A percentile compares a stretch with the other conserved stretches of the same genome.
Conservation (phyloP, 2,888 invertebrate species). For the Toxonevra muliebris region DNA sequence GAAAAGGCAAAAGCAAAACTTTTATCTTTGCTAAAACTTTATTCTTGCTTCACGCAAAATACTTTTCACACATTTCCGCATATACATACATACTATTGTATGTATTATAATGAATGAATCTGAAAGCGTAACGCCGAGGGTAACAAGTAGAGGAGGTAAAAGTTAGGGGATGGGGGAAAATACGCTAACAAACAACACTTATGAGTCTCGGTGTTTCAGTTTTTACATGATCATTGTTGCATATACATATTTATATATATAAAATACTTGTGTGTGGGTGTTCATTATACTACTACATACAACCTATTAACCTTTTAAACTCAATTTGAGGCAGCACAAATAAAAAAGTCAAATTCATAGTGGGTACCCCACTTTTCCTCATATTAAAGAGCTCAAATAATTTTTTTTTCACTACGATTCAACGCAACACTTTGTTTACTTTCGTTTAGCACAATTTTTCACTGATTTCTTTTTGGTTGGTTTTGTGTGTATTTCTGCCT, state of each 20-base stretch:
- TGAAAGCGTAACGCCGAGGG: not conserved
- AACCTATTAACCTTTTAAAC: constrained; percentile 32
- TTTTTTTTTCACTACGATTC: not conserved
- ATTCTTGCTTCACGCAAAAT: not conserved
- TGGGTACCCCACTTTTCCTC: too few species aligned
- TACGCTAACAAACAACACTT: too few species aligned
- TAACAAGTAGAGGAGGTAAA: too few species aligned
- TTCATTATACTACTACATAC: not conserved
- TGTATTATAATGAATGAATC: not conserved
- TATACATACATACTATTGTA: not conserved
- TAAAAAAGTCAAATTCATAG: constrained; percentile 1
- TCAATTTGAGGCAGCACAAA: constrained; percentile 5
- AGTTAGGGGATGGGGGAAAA: too few species aligned
- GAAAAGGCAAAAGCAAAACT: not conserved
- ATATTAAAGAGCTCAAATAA: too few species aligned
- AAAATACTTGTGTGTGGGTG: not conserved
- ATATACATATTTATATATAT: not conserved
- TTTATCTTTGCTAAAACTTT: not conserved
- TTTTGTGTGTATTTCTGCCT: not conserved
- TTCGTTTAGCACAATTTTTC: not conserved
- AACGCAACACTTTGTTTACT: not conserved
- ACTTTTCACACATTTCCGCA: constrained; percentile 19
- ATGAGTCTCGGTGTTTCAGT: too few species aligned
- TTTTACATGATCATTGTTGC: not conserved
- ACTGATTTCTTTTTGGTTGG: not conserved